These are phyloP conservation scores for Drosophila mauritiana DNA, from an alignment of 1,140 invertebrate genomes.

Conservation along the genomic window DNA sequence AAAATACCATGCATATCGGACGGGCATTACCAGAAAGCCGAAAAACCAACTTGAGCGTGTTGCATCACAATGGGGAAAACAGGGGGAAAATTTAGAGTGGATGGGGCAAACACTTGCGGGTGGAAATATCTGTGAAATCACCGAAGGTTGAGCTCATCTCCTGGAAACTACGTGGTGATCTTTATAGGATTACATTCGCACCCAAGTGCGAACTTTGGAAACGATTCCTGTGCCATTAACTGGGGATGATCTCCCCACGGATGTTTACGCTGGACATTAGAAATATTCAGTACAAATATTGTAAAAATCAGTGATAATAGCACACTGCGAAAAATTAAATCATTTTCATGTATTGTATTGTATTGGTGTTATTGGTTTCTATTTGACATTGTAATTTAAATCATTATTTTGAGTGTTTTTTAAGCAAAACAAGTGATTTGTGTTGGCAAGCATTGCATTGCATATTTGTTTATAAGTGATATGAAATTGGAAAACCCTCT, in stretches of 20 bases:
- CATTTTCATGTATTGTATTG: no score
- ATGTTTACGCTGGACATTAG: conserved; percentile 60
- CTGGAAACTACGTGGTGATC: conserved; percentile 14
- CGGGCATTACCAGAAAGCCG: conserved; percentile 11
- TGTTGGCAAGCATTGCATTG: background rate
- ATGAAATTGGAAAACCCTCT: conserved; percentile 20
- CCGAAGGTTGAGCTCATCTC: conserved; percentile 57
- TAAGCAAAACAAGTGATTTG: no score
- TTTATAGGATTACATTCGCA: conserved; percentile 55
- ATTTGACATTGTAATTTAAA: background rate
- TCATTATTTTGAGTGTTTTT: background rate
- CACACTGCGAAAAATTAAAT: background rate
- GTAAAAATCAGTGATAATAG: conserved; percentile 28
- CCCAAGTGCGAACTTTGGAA: conserved; percentile 20
- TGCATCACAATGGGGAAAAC: conserved; percentile 5
- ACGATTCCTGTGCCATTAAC: conserved; percentile 24
- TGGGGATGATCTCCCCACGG: conserved; percentile 16
- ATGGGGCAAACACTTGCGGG: conserved; percentile 15
- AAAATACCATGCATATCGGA: conserved; percentile 13
- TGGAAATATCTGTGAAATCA: conserved; percentile 47
- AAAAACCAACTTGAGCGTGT: conserved; percentile 33
- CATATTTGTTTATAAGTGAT: background rate
- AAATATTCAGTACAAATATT: conserved; percentile 50
- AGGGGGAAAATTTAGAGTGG: conserved; percentile 21
- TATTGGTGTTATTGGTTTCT: no score